Evolutionary conservation across 2,888 invertebrate genomes (phyloP), one percentile per base, ranked within the genome.

Genomic region (Pachliopta kotzebuea): DNA sequence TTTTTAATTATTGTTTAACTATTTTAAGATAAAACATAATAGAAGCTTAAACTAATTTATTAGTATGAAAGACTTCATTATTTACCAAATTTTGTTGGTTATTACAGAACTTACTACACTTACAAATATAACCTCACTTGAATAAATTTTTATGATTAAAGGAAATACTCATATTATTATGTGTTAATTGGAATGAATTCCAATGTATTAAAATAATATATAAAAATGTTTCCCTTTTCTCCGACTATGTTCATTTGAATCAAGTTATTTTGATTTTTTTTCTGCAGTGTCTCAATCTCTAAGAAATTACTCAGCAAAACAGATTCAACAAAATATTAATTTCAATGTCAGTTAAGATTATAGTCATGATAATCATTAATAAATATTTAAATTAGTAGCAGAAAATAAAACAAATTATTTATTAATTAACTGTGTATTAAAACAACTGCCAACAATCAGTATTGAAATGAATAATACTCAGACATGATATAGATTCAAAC

Each of bases 331-430:
- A 37, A 37, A 3, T 6, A 26, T 37, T 37, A 37, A 37, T 14
- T 14, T 37, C 31, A 37, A 37, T 37, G 37, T 37, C 37, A 37
- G 11, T 11, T 45, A n/a, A 45, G 45, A n/a, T n/a, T 45, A n/a
- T n/a, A 45, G 6, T 6, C n/a, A n/a, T 6, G n/a, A 45, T 45
- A n/a, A 45, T 45, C 4, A n/a, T 45, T 45, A 6, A 45, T 45
- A 7, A 4, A 45, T 9, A 42, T 42, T 45, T 37, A 45, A 45
- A 45, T 45, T 45, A 45, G 18, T 18, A 4, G 45, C 18, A 45
- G 18, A 45, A 45, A 45, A 45, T 45, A 45, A 45, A 45, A 45
- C 45, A 45, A 45, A n/a, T 45, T n/a, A 45, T 45, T 45, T 45
- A 45, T n/a, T 45, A n/a, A n/a, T 45, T 45, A 45, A 45, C 45